A percentile compares a stretch with the other conserved stretches of the same genome.
Conservation (phyloP, 1,140 invertebrate genomes). For the Rhynchophorus ferrugineus region DNA sequence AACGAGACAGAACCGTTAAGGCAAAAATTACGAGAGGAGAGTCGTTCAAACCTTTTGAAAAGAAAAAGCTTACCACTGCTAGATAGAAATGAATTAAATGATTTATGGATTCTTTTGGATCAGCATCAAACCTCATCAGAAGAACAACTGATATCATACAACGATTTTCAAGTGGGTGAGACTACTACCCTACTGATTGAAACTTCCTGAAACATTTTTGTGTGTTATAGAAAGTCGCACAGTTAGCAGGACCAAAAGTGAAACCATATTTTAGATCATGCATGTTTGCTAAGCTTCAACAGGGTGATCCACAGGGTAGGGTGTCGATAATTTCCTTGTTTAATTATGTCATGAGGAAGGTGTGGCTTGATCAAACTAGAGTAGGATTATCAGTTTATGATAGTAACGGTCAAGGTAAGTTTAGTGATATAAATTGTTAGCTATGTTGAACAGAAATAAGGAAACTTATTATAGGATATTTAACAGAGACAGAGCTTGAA, state of each 20-base stretch:
- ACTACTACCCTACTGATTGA: background rate
- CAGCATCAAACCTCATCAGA: conserved; percentile 68
- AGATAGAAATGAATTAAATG: conserved; percentile 80
- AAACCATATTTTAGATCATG: conserved; percentile 74
- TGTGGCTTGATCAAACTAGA: conserved; percentile 88
- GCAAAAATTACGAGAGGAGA: conserved; percentile 80
- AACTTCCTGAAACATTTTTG: no score
- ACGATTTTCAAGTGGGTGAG: conserved; percentile 58
- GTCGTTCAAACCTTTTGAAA: conserved; percentile 76
- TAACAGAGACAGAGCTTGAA: conserved; percentile 86
- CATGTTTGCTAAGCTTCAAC: conserved; percentile 79
- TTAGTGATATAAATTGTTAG: background rate
- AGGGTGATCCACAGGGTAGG: conserved; percentile 72
- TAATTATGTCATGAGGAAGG: conserved; percentile 92
- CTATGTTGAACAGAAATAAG: no score
- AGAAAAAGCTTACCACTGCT: conserved; percentile 73
- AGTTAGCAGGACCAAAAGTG: conserved; percentile 52
- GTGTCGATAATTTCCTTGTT: conserved; percentile 80
- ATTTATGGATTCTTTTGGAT: conserved; percentile 75
- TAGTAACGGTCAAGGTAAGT: conserved; percentile 70
- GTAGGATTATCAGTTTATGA: conserved; percentile 91
- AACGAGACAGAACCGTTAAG: conserved; percentile 66
- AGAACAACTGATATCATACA: conserved; percentile 79
- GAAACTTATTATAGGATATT: conserved; percentile 50
- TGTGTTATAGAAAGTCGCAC: conserved; percentile 63